Evolutionary conservation across 2,113 vertebrate species (phyloP), one percentile per base, ranked within the genome.

Genomic region (Pachycephala philippinensis): DNA sequence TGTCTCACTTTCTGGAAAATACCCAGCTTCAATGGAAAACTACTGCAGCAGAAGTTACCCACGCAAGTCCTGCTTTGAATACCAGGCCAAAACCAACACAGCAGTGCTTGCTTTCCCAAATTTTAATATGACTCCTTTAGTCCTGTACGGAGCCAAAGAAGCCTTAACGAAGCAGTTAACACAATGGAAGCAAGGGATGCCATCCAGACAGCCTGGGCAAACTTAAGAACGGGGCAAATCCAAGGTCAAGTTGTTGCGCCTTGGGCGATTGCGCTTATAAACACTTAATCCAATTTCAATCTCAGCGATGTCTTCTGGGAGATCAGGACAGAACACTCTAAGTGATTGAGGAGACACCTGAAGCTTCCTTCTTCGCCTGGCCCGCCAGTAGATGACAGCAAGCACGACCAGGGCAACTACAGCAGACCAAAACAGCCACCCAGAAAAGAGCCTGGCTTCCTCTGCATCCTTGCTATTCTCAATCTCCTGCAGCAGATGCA

Each of bases 1-100:
- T 74, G 49, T 59, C 69, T 87, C 35, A 13, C 74, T 87, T 93
- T 87, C 90, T 94, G 93, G 91, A 97, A 97, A 97, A 93, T 87
- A 94, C 86, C 84, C 82, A 78, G 59, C 50, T 40, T 89, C 1
- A 1, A 18, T 88, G 96, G 96, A 96, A 96, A 95, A 94, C 88
- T 97, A 93, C 96, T 84, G 75, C 91, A 95, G 68, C 40, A 79
- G 74, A 66, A 86, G 45, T 54, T 61, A 70, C 77, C 66, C 52
- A 21, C 0, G 0, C 2, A 13, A 54, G 75, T 89, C 86, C 88
- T 90, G 64, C 59, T 86, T 78, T n/a, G 0, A 75, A 63, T 19
- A 84, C 15, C 2, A 9, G 30, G 83, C 94, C 92, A 95, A 96
- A 95, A 86, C 9, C 76, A 89, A 90, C 88, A 96, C 16, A 90